A percentile compares a stretch with the other conserved stretches of the same genome.
phyloP scores from a whole-genome alignment of 2,113 vertebrate genomes.

The Plectropomus leopardus region DNA sequence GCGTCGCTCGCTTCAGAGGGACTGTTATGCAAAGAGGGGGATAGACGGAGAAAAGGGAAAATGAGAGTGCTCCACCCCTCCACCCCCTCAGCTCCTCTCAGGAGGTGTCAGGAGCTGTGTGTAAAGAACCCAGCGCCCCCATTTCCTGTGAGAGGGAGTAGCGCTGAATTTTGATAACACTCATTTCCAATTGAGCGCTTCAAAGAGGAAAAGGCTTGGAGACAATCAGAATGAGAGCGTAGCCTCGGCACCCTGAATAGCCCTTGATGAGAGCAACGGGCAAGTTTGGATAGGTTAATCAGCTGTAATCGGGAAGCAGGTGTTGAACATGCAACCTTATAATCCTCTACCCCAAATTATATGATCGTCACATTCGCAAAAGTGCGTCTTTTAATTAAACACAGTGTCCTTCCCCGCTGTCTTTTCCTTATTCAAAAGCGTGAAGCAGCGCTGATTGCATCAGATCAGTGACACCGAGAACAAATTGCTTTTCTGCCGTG shows the following conservation, averaged over 20 bases:
- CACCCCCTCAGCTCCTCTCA: slow-evolving; percentile 66
- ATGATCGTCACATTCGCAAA: slow-evolving; percentile 67
- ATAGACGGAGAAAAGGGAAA: slow-evolving; percentile 45
- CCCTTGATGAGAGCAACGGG: slow-evolving; percentile 72
- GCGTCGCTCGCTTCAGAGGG: slow-evolving; percentile 46
- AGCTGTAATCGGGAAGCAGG: slow-evolving; percentile 77
- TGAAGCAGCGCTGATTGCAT: slow-evolving; percentile 82
- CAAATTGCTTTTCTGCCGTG: slow-evolving; percentile 82
- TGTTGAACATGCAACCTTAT: slow-evolving; percentile 69
- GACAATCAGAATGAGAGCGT: slow-evolving; percentile 73
- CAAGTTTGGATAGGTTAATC: slow-evolving; percentile 79
- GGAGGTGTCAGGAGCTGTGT: slow-evolving; percentile 63
- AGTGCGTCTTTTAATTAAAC: slow-evolving; percentile 78
- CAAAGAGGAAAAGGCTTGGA: slow-evolving; percentile 62
- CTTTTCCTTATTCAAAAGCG: slow-evolving; percentile 62
- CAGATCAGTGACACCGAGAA: slow-evolving; percentile 79
- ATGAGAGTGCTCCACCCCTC: slow-evolving; percentile 65
- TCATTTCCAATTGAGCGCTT: slow-evolving; percentile 71
- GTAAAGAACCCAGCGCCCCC: slow-evolving; percentile 61
- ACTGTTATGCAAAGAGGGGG: slow-evolving; percentile 59
- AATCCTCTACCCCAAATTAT: slow-evolving; percentile 61
- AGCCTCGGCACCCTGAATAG: slow-evolving; percentile 68
- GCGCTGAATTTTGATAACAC: slow-evolving; percentile 72
- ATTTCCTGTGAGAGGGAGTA: slow-evolving; percentile 62
- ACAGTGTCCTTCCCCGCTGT: slow-evolving; percentile 60